These are phyloP conservation scores for Papilio glaucus DNA, from an alignment of 1,140 invertebrate species.

Conservation along the genomic window DNA sequence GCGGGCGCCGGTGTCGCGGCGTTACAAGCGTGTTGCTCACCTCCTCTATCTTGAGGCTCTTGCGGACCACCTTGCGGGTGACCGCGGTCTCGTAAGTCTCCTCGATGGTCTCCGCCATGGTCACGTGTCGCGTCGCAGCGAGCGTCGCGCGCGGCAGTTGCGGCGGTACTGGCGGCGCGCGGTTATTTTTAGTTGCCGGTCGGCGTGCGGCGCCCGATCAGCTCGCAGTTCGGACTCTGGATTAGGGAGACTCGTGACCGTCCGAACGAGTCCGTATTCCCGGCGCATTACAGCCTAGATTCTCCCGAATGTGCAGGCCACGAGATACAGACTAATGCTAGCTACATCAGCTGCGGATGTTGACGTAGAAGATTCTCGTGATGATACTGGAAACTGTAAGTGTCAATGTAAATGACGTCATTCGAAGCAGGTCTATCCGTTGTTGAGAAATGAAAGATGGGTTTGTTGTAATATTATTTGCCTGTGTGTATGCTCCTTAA, in stretches of 20 bases:
- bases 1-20: constrained; percentile 58
- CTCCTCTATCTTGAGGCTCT: constrained; percentile 87
- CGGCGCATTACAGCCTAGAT: constrained; percentile 1
- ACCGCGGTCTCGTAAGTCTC: constrained; percentile 85
- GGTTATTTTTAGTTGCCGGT: constrained; percentile 77
- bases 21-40: constrained; percentile 81
- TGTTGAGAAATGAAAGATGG: constrained; percentile 19
- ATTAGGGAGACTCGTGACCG: constrained; percentile 25
- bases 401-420: constrained; percentile 32
- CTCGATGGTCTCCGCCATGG: constrained; percentile 84
- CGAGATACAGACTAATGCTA: neutral
- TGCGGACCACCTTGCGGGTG: constrained; percentile 86
- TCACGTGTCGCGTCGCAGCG: constrained; percentile 72
- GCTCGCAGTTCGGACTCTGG: constrained; percentile 10
- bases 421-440: neutral
- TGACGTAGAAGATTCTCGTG: constrained; percentile 26
- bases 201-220: constrained; percentile 29
- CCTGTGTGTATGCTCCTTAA: neutral
- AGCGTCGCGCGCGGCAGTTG: constrained; percentile 74
- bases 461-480: neutral
- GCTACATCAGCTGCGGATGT: constrained; percentile 19
- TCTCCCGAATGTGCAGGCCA: neutral
- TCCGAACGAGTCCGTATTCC: neutral
- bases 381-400: constrained; percentile 27
- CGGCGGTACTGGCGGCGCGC: constrained; percentile 73